Conservation (phyloP, 2,113 vertebrate genomes). For the Charina bottae region DNA sequence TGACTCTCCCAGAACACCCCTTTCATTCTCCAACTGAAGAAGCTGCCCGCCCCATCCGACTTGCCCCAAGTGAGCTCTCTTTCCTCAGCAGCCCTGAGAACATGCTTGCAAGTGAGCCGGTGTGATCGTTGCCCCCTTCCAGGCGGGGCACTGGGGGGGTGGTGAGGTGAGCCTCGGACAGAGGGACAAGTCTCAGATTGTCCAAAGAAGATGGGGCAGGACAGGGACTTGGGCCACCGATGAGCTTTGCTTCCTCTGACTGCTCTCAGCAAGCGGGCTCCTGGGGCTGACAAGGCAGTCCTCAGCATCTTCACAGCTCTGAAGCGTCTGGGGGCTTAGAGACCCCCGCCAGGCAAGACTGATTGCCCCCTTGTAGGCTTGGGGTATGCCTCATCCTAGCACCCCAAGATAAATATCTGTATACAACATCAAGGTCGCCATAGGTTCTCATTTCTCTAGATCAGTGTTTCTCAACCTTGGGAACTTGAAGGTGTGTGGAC, state of each 20-base stretch:
- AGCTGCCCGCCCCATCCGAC: background rate
- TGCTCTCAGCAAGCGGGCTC: background rate
- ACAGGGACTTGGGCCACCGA: background rate
- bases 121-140: background rate
- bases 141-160: background rate
- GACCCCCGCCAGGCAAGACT: background rate
- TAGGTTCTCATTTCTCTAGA: no score
- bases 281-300: background rate
- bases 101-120: background rate
- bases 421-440: no score
- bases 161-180: background rate
- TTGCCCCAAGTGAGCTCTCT: background rate
- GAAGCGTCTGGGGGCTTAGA: background rate
- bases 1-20: background rate
- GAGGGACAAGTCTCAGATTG: background rate
- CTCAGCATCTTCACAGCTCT: background rate
- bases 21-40: background rate
- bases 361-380: background rate
- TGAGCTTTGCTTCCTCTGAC: background rate
- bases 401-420: no score
- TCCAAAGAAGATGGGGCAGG: background rate
- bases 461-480: no score
- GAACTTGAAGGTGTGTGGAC: no score
- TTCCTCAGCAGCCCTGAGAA: background rate
- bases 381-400: background rate